Evolutionary conservation across 2,797 vertebrate species (phyloP), one percentile per base, ranked within the genome.

Genomic region (Coregonus sp.): DNA sequence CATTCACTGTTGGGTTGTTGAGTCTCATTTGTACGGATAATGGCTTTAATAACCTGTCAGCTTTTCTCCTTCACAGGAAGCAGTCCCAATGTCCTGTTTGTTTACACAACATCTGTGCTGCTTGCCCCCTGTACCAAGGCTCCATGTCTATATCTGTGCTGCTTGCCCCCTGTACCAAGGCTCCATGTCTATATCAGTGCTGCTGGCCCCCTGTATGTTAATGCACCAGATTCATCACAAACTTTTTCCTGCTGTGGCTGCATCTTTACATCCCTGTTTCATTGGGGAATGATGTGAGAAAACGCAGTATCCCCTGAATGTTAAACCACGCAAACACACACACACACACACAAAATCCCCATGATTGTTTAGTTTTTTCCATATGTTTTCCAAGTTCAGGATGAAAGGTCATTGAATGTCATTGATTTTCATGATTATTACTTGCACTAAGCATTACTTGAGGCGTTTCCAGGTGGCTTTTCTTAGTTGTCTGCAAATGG

Each of bases 21-120:
- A 77, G 78, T 80, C 74, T 61, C 47, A 79, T 86, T 74, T 85
- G 78, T 84, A 86, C 84, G 80, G 82, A 83, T 87, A 75, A 81
- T 77, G 81, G 76, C 82, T 84, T 74, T 86, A 78, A 86, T 88
- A 78, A 82, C 73, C 76, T 87, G 87, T 88, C 82, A 84, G 86
- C 73, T 86, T 77, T 80, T 81, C 70, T n/a, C 85, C 87, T 84
- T 81, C 83, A 74, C 80, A 82, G 80, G 78, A 83, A 63, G 25
- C 59, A 82, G 80, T 85, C 77, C 20, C 78, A 85, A 85, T 86
- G 80, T 82, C 76, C 82, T 80, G 79, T 88, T 88, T 86, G 82
- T 87, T 88, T 89, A 81, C 80, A 75, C 80, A 84, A 82, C 81
- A 78, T 82, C 79, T 88, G 40, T 47, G 40, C 40, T 47, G 40